Evolutionary conservation across 2,797 vertebrate species (phyloP).

Genomic region (Limosa lapponica): DNA sequence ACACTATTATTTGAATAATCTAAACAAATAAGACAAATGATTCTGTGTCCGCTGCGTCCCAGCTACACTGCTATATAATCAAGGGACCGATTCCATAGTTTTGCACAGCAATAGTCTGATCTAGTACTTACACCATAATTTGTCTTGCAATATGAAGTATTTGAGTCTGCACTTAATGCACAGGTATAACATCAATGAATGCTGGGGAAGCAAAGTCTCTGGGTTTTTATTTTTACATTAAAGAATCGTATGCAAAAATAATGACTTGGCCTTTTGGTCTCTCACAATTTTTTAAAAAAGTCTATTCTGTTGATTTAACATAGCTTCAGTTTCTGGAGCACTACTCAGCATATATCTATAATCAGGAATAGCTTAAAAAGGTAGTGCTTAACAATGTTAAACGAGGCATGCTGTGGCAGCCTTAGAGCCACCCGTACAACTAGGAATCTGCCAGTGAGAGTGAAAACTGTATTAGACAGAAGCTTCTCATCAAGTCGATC

Average conservation of each 20-base stretch:
- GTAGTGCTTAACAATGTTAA: background rate
- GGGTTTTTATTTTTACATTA: slow-evolving; percentile 49
- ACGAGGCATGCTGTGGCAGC: background rate
- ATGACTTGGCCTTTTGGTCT: slow-evolving; percentile 35
- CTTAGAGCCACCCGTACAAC: background rate
- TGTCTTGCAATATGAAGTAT: slow-evolving; percentile 12
- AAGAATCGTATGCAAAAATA: slow-evolving; percentile 32
- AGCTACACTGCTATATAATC: slow-evolving; percentile 3
- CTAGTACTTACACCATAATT: slow-evolving; percentile 2
- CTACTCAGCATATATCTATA: background rate
- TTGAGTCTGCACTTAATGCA: background rate
- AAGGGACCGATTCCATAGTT: background rate
- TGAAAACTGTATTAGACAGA: background rate
- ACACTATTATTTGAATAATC: slow-evolving; percentile 10
- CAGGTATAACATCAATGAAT: slow-evolving; percentile 20
- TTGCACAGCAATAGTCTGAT: background rate
- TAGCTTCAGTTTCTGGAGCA: background rate
- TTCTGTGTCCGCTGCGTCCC: background rate
- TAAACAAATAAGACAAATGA: slow-evolving; percentile 18
- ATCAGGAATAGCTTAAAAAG: background rate
- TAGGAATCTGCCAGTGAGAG: background rate
- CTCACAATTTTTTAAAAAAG: slow-evolving; percentile 30
- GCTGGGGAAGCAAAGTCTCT: background rate
- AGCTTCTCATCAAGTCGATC: background rate
- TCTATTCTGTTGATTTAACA: slow-evolving; percentile 2